Base-by-base conservation (phyloP, 2,797 vertebrate species). In the Spondyliosoma cantharus region DNA sequence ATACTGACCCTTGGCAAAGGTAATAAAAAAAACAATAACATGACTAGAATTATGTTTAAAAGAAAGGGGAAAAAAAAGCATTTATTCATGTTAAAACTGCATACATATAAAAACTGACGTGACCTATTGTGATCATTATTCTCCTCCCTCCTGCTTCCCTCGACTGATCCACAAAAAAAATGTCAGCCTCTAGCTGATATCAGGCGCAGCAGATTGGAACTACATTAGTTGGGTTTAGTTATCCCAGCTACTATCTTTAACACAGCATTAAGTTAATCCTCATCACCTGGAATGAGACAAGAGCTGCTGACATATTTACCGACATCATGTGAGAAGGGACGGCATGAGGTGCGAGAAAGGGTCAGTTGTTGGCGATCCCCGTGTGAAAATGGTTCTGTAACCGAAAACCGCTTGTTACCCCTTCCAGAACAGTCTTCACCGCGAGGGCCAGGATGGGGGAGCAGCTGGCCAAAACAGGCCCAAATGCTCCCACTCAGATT, bases 351-450 rank as follows among this genome's bases (percentile, higher is more conserved):
- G 72, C 37, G 56, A 79, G 78, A 84, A 64, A 64, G 43, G 57
- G 42, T 54, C 82, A 82, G 85, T 87, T 82, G 79, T 60, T 78
- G 87, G 83, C 80, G 86, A 93, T 93, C 86, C 62, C 52, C 20
- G 61, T 89, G 86, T 89, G 88, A 90, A 92, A 92, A 82, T 67
- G 56, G 52, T 63, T 74, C 54, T 79, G 87, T 89, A 92, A 90
- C 76, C 66, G 42, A 86, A 91, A 72, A 85, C 90, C 66, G 15
- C 76, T 66, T 62, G 64, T 78, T 74, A 37, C 60, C 32, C 80
- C 65, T 86, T 92, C 85, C 78, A 91, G 82, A 93, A 86, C 54
- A 29, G 56, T 90, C 86, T 45, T 16, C 53, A 50, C 60, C 29
- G 72, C 4, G 32, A 81, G 56, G 56, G 74, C 50, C 22, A 24